phyloP scores from a whole-genome alignment of 2,113 vertebrate species.

The Carassius carassius region DNA sequence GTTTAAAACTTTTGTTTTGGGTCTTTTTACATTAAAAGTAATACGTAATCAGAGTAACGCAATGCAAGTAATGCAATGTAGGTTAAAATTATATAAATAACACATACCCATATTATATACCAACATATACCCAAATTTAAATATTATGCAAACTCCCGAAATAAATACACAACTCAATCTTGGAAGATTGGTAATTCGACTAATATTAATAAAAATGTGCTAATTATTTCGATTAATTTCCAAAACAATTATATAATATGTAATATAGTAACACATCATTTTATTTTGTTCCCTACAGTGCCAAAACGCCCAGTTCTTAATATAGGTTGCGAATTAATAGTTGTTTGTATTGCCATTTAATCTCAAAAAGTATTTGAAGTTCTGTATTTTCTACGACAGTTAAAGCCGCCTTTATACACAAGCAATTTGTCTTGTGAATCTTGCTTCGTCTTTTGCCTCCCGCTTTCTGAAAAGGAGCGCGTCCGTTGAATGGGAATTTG shows the following conservation, averaged over 20 bases:
- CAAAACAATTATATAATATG: background rate
- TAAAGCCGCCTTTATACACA: constrained; percentile 46
- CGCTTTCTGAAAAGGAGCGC: constrained; percentile 59
- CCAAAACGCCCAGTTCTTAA: background rate
- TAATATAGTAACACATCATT: too few relatives aligned
- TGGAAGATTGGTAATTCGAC: background rate
- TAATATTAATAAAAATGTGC: background rate
- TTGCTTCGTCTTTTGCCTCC: constrained; percentile 31
- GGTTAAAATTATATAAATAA: too few relatives aligned
- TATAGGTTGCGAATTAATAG: background rate
- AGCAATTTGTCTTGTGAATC: constrained; percentile 53
- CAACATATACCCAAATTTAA: background rate
- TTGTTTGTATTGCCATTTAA: background rate
- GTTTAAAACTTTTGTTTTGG: background rate
- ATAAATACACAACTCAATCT: background rate
- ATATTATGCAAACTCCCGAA: background rate
- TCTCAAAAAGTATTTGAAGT: background rate
- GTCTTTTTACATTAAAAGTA: too few relatives aligned
- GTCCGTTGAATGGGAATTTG: constrained; percentile 61
- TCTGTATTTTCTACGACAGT: background rate
- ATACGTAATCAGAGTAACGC: too few relatives aligned
- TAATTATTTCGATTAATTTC: background rate
- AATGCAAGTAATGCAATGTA: too few relatives aligned
- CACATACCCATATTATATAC: too few relatives aligned
- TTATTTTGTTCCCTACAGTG: background rate